A percentile compares a stretch with the other conserved stretches of the same genome.
These are phyloP conservation scores for Schizotus pectinicornis DNA, from an alignment of 2,888 invertebrate species.

Conservation along the genomic window DNA sequence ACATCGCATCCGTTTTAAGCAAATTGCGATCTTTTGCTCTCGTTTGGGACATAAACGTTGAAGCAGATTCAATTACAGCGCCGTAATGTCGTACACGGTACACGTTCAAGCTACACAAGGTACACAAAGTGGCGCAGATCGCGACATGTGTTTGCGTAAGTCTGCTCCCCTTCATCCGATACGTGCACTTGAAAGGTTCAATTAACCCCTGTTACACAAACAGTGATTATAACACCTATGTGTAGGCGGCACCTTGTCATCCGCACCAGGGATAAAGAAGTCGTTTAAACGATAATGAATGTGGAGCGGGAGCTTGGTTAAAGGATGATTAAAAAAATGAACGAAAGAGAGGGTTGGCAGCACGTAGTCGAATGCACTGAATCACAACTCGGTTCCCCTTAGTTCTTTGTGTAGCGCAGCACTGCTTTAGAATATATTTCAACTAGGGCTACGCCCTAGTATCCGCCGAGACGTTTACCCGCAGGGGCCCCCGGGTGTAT, in stretches of 20 bases:
- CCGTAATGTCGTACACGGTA: conserved; percentile 8
- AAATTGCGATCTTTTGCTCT: background rate
- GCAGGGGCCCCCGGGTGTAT: too few species aligned
- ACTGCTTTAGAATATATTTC: too few species aligned
- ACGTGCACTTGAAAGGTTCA: conserved; percentile 21
- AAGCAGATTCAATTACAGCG: conserved; percentile 16
- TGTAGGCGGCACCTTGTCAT: background rate
- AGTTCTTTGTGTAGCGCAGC: too few species aligned
- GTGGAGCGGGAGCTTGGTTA: too few species aligned
- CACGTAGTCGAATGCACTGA: too few species aligned
- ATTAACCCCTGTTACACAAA: conserved; percentile 18
- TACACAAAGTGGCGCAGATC: conserved; percentile 14
- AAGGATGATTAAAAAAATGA: too few species aligned
- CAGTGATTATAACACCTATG: conserved; percentile 22
- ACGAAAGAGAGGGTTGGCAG: too few species aligned
- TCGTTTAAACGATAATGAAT: background rate
- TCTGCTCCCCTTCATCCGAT: conserved; percentile 5
- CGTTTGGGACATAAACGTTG: conserved; percentile 3
- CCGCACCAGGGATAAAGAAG: background rate
- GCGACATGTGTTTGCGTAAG: conserved; percentile 20
- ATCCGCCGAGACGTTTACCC: too few species aligned
- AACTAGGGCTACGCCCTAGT: too few species aligned
- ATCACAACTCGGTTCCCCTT: too few species aligned
- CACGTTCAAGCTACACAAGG: conserved; percentile 2
- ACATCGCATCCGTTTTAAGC: too few species aligned